Conservation (phyloP, 2,113 vertebrate species). For the Dolichallabes microphthalmus region DNA sequence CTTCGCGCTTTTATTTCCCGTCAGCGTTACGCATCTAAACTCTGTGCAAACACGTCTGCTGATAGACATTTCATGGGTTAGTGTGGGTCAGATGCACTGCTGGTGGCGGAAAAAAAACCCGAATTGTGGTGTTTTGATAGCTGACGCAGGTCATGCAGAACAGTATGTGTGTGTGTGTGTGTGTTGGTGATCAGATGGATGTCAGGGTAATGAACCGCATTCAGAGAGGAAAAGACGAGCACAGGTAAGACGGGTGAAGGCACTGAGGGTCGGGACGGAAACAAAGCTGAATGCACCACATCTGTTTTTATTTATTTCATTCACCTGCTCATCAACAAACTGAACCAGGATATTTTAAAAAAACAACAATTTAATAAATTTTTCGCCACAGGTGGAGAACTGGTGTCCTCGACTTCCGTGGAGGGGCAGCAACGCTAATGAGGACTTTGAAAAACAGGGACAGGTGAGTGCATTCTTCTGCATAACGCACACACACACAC, state of each 20-base stretch:
- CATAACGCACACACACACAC: background rate
- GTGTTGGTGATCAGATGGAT: background rate
- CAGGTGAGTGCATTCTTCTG: conserved; percentile 73
- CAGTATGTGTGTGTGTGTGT: background rate
- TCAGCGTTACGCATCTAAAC: background rate
- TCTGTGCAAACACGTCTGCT: background rate
- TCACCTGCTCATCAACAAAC: background rate
- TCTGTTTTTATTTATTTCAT: background rate
- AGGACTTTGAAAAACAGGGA: conserved; percentile 82
- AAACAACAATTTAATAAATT: background rate
- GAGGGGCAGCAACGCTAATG: conserved; percentile 84
- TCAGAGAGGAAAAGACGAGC: background rate
- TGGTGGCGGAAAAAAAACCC: background rate
- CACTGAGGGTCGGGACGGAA: background rate
- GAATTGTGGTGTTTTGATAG: background rate
- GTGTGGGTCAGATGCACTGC: background rate
- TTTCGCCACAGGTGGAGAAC: conserved; percentile 88
- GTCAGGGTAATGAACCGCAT: background rate
- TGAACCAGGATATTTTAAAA: background rate
- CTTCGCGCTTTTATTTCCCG: background rate
- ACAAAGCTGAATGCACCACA: background rate
- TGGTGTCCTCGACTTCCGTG: conserved; percentile 97
- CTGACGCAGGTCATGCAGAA: background rate
- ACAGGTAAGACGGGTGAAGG: background rate
- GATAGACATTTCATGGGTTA: background rate